Base-by-base conservation (phyloP, 2,888 invertebrate species). In the Hylaea fasciaria region DNA sequence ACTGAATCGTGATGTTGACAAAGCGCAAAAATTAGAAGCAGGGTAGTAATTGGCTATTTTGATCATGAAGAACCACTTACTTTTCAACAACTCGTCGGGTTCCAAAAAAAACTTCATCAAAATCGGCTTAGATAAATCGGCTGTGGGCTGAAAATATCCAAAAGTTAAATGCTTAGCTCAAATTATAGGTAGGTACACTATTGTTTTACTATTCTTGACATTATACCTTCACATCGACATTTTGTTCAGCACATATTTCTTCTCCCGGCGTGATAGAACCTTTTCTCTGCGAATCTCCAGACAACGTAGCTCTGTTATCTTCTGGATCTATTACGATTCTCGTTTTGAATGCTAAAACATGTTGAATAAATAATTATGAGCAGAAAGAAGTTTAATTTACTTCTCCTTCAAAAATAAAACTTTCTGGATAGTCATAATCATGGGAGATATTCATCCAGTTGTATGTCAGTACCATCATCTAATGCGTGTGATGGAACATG, bases 81-180 rank as follows among this genome's bases (percentile, higher is more conserved):
- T 82, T 73, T 76, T 71, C 63, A 79, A 72, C 2, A 71, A 14
- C 47, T 81, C 79, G 7, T 73, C 69, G 5, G 80, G 78, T 51
- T 80, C 72, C 40, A 90, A 65, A 47, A 80, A 74, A 58, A 88
- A 83, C 37, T 74, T 77, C 45, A 91, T 72, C 14, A 76, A 67
- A 57, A 91, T 88, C 22, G 91, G 91, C 46, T 81, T 86, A 2
- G 88, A 85, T 17, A 91, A 76, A 64, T 91, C 89, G 1, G 87
- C 85, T 32, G 81, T 81, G 0, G 81, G 80, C 91, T 91, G 83
- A 46, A 86, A 87, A 54, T 56, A 2, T 35, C 8, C 13, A 40
- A 40, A 39, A 39, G 11, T 39, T 39, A 39, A 39, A 39, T n/a
- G 28, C n/a, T n/a, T n/a, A n/a, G n/a, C n/a, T 22, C 35, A 35